Conservation (phyloP, 2,797 vertebrate species). For the Oreortyx pictus region DNA sequence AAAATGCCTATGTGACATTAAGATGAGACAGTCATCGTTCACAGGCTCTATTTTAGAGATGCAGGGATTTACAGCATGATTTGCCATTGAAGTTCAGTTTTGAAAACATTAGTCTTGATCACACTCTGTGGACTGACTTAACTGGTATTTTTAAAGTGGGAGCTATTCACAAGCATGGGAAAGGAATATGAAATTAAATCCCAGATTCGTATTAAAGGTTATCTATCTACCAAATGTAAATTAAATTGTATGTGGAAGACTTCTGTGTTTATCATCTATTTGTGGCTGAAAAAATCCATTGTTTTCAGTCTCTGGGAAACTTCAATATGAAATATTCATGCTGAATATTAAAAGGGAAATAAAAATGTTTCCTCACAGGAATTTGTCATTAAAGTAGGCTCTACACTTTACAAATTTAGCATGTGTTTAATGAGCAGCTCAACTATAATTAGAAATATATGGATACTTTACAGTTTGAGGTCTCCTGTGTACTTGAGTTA, state of each 20-base stretch:
- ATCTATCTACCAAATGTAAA: background rate
- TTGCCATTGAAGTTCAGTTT: background rate
- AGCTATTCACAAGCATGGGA: background rate
- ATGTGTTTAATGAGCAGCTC: background rate
- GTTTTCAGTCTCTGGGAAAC: background rate
- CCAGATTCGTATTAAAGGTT: background rate
- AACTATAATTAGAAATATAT: background rate
- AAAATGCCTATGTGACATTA: background rate
- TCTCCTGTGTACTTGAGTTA: background rate
- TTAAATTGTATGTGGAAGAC: background rate
- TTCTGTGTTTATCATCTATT: background rate
- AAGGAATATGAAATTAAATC: background rate
- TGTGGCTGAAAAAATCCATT: background rate
- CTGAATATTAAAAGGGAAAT: background rate
- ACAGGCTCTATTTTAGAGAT: background rate
- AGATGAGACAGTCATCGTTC: background rate
- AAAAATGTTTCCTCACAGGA: background rate
- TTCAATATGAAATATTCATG: background rate
- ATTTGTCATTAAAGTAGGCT: background rate
- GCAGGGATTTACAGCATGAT: background rate
- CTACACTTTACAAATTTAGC: background rate
- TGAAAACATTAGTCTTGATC: background rate
- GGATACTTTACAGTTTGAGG: background rate
- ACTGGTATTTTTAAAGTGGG: background rate
- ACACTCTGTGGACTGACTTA: background rate